Evolutionary conservation across 1,140 invertebrate genomes (phyloP).

Genomic region (Scaptomyza montana): DNA sequence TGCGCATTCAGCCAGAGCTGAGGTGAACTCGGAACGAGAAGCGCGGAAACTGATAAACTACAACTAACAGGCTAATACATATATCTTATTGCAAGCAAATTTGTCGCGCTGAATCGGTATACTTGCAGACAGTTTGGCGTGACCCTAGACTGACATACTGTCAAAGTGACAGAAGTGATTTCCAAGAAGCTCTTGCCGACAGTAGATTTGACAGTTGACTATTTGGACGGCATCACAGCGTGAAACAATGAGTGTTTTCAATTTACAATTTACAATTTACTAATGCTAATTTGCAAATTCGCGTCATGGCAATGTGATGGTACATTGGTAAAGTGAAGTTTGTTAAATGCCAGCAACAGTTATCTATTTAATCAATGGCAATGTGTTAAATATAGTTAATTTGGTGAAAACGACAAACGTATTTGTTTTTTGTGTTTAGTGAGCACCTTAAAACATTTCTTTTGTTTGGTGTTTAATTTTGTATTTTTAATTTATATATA

Average conservation of each 20-base stretch:
- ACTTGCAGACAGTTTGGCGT: conserved; percentile 8
- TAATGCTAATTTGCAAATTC: conserved; percentile 19
- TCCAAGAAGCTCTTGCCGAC: neutral
- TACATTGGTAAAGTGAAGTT: conserved; percentile 15
- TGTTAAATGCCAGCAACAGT: conserved; percentile 29
- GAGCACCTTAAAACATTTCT: conserved; percentile 3
- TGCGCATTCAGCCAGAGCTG: conserved; percentile 72
- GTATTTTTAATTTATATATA: neutral
- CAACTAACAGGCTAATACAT: neutral
- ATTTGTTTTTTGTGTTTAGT: conserved; percentile 8
- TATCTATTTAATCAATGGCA: conserved; percentile 30
- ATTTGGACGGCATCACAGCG: conserved; percentile 11
- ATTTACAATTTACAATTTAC: neutral
- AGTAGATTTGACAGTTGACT: neutral
- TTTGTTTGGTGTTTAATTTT: conserved; percentile 26
- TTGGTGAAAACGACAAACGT: conserved; percentile 12
- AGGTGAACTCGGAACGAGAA: conserved; percentile 43
- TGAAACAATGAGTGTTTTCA: conserved; percentile 7
- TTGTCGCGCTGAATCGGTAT: conserved; percentile 8
- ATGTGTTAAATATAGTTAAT: conserved; percentile 30
- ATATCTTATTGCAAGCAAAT: conserved; percentile 1
- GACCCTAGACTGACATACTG: neutral
- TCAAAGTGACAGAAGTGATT: conserved; percentile 3
- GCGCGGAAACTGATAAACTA: neutral
- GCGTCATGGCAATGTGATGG: conserved; percentile 11